These are phyloP conservation scores for Strigamia crassipes DNA, from an alignment of 2,888 invertebrate species.

Conservation along the genomic window DNA sequence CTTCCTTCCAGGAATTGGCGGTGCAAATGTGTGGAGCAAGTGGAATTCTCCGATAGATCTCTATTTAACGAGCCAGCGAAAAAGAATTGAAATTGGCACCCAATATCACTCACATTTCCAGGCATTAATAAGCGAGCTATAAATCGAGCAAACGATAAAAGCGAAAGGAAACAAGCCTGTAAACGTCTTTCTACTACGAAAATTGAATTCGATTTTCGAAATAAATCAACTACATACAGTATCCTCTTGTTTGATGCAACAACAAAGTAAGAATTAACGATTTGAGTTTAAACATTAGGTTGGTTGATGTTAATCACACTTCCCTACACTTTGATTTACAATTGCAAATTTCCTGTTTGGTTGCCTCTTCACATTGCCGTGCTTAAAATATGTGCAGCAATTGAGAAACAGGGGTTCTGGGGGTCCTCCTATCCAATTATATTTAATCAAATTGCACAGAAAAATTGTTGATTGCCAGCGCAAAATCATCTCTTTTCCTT, in stretches of 20 bases:
- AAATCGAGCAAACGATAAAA: background rate
- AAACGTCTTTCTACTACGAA: background rate
- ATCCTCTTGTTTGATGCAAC: too few relatives aligned
- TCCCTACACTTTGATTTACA: background rate
- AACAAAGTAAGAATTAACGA: too few relatives aligned
- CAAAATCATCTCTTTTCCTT: background rate
- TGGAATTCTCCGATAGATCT: slow-evolving; percentile 41
- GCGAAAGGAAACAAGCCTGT: slow-evolving; percentile 2
- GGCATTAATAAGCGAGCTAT: slow-evolving; percentile 9
- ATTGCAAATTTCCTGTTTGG: slow-evolving; percentile 13
- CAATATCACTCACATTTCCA: background rate
- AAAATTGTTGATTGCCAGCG: slow-evolving; percentile 17
- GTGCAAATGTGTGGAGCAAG: slow-evolving; percentile 21
- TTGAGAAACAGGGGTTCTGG: background rate
- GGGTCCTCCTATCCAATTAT: background rate
- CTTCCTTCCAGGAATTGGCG: slow-evolving; percentile 38
- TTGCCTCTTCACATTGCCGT: background rate
- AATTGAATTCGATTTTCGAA: background rate
- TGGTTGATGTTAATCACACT: slow-evolving; percentile 3
- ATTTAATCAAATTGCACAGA: slow-evolving; percentile 14
- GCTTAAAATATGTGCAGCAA: background rate
- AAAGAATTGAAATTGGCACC: slow-evolving; percentile 21
- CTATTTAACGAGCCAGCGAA: slow-evolving; percentile 23
- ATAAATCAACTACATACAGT: background rate
- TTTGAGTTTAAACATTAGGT: background rate